A percentile compares a stretch with the other conserved stretches of the same genome.
Conservation (phyloP, 2,797 vertebrate genomes). For the Leptatherina wallacei region DNA sequence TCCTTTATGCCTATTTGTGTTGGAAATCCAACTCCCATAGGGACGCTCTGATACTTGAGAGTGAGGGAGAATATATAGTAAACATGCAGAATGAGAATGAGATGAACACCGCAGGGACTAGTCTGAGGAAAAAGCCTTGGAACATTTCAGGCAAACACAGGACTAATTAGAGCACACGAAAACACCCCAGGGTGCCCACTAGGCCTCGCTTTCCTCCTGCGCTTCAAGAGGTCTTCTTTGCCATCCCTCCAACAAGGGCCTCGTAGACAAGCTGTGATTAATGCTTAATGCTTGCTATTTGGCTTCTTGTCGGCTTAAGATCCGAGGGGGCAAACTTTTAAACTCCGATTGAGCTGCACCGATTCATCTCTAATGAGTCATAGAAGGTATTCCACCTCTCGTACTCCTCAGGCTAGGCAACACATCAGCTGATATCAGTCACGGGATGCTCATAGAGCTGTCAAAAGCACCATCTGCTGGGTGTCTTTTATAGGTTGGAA, state of each 20-base stretch:
- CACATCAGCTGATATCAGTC: conserved; percentile 37
- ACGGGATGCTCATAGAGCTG: conserved; percentile 40
- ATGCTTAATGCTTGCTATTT: conserved; percentile 39
- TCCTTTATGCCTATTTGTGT: conserved; percentile 71
- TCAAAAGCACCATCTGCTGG: conserved; percentile 63
- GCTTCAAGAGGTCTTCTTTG: conserved; percentile 47
- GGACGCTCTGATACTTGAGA: conserved; percentile 41
- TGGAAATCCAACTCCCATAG: conserved; percentile 49
- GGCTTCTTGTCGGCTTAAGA: conserved; percentile 38
- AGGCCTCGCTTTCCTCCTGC: conserved; percentile 46
- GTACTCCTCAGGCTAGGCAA: conserved; percentile 36
- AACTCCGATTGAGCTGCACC: conserved; percentile 61
- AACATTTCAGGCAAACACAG: conserved; percentile 61
- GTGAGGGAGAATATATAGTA: conserved; percentile 35
- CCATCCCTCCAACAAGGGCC: conserved; percentile 48
- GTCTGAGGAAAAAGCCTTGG: conserved; percentile 46
- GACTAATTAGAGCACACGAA: conserved; percentile 70
- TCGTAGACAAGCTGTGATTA: conserved; percentile 65
- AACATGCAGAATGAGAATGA: conserved; percentile 50
- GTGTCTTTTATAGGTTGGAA: conserved; percentile 41
- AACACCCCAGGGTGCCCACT: conserved; percentile 61
- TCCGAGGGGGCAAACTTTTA: conserved; percentile 55
- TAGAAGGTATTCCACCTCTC: conserved; percentile 39
- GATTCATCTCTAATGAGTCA: conserved; percentile 63
- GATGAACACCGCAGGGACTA: conserved; percentile 45